Base-by-base conservation (phyloP, 2,113 vertebrate species). In the Melanerpes formicivorus region DNA sequence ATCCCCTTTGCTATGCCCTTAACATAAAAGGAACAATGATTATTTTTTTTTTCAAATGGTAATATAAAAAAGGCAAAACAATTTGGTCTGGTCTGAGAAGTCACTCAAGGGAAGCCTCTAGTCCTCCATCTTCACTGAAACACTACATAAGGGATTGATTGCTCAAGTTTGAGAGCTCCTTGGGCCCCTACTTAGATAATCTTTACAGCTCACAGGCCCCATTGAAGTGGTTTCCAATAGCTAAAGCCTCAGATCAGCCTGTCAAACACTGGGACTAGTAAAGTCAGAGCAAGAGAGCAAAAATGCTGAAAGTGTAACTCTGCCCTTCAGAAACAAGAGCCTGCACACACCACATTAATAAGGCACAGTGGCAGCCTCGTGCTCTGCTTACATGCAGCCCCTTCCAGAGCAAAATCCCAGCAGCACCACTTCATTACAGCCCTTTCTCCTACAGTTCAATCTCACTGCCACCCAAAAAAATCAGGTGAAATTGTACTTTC, bases 201-300 rank as follows among this genome's bases (percentile, higher is more conserved):
- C 90, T 64, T 89, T 30, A 67, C 5, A 44, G 75, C 75, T 95
- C 77, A 17, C 84, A 55, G 88, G 77, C 84, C 83, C 65, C 65
- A 84, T 54, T 95, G 83, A 91, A 90, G 70, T 87, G 83, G 90
- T 88, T 96, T 96, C 94, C 95, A 95, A 80, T 27, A 87, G 64
- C 63, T 65, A 52, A 94, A 95, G 73, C 66, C 81, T 88, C 77
- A 89, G 79, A 75, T 95, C 87, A 90, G 65, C n/a, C 76, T 85
- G 63, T 77, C 81, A 94, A 95, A 93, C 18, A 4, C 79, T 6
- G 79, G 44, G 75, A 84, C 84, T 27, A 50, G 37, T 29, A 42
- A 92, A 82, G 59, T 2, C 88, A 6, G 50, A 76, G 80, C 37
- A 59, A 65, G 32, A 59, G 70, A 84, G 64, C 1, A 37, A 55